Base-by-base conservation (phyloP, 2,113 vertebrate species). In the Xiphorhynchus elegans region DNA sequence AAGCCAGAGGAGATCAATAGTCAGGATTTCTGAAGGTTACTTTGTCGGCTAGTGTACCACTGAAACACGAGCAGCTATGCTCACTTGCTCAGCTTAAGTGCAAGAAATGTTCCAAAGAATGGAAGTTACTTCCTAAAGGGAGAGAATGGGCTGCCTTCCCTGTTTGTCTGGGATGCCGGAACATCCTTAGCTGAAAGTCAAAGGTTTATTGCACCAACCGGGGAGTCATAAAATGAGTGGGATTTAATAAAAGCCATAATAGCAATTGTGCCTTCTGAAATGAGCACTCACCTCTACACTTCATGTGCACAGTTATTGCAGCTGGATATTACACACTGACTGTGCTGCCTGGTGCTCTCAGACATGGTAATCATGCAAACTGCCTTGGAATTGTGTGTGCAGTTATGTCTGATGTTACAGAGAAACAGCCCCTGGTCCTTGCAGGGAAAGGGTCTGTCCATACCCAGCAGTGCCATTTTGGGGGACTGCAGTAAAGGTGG, bases 1-100 rank as follows among this genome's bases (percentile, higher is more conserved):
- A 90, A 95, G 33, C 31, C 60, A 63, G 68, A 3, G 5, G 83
- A 81, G 79, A 86, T 93, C 62, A 84, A 86, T 6, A 67, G 50
- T 29, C 75, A 67, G 79, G 86, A 74, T 86, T 93, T 93, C 64
- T 92, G 86, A 89, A 92, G 63, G 76, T 86, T 80, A n/a, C 31
- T 70, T 86, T 77, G 40, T 66, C 2, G 1, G 55, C 39, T 86
- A 70, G 77, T 19, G 68, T 35, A 70, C 46, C 68, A 28, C 3
- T 86, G 70, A 90, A 80, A 69, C 40, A n/a, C 2, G 3, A 70
- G 58, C 75, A 90, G 90, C 76, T 77, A 28, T 5, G 46, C 63
- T 90, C 62, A 8, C 67, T 44, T 62, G 40, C 59, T 89, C n/a
- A 47, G 75, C 42, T 81, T 50, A 84, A 83, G 37, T 76, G 82